These are phyloP conservation scores for Rhinoptilus africanus DNA, from an alignment of 2,113 vertebrate genomes.

Conservation along the genomic window DNA sequence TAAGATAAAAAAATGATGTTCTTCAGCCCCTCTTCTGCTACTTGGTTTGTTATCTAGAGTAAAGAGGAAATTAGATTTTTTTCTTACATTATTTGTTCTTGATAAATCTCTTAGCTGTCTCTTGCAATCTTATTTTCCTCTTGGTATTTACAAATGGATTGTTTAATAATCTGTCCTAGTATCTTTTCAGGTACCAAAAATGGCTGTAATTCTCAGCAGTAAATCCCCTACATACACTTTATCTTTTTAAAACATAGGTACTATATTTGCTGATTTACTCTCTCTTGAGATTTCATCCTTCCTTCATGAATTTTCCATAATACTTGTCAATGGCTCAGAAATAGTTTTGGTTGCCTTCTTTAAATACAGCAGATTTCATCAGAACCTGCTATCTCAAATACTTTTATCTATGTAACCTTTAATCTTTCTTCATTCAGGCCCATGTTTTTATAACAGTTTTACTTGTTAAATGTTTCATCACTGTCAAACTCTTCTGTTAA, in stretches of 20 bases:
- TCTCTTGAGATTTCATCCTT: not conserved
- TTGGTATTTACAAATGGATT: not conserved
- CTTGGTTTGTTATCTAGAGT: not conserved
- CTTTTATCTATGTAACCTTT: not conserved
- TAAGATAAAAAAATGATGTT: not conserved
- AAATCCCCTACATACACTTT: not conserved
- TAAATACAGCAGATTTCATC: not conserved
- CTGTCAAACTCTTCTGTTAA: not conserved
- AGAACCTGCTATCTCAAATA: not conserved
- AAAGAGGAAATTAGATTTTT: slow-evolving; percentile 5
- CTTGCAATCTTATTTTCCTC: not conserved
- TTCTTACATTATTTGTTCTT: not conserved
- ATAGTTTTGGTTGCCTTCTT: not conserved
- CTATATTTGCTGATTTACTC: not conserved
- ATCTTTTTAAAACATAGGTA: not conserved
- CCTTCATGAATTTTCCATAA: not conserved
- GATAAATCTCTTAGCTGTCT: not conserved
- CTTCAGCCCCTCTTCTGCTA: not conserved
- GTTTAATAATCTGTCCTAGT: not conserved
- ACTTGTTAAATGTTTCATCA: not conserved
- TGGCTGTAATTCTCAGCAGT: not conserved
- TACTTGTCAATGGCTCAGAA: not conserved
- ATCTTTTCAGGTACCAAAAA: not conserved
- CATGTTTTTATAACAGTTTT: not conserved
- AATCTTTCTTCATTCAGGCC: not conserved